A percentile compares a stretch with the other conserved stretches of the same genome.
Conservation (phyloP, 2,797 vertebrate species). For the Tauraco hartlaubi region DNA sequence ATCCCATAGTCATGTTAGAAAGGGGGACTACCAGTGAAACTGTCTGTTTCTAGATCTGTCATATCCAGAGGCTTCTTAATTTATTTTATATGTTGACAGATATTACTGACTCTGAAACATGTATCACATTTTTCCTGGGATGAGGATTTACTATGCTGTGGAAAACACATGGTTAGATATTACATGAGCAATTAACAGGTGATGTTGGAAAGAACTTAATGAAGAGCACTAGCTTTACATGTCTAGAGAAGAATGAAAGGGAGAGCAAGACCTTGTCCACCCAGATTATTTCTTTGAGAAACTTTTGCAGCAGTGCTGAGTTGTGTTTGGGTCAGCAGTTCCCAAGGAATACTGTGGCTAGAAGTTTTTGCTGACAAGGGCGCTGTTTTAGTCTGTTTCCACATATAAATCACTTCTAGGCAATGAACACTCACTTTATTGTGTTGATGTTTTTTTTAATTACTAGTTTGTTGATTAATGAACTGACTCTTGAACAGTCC, state of each 20-base stretch:
- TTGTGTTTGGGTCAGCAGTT: background rate
- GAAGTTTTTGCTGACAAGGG: background rate
- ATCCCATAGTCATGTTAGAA: background rate
- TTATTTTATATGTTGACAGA: background rate
- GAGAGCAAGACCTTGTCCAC: background rate
- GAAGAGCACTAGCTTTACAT: background rate
- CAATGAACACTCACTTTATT: background rate
- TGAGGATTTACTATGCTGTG: background rate
- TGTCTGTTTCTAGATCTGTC: background rate
- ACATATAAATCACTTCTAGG: background rate
- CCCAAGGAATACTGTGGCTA: background rate
- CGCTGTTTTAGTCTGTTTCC: background rate
- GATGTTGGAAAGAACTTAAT: background rate
- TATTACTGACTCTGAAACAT: constrained; percentile 30
- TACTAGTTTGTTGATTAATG: background rate
- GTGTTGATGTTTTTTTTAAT: background rate
- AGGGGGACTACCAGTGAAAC: background rate
- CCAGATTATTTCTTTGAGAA: background rate
- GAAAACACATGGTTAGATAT: constrained; percentile 7
- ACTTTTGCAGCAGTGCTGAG: background rate
- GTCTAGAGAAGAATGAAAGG: background rate
- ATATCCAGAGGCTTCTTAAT: background rate
- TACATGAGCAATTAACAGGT: constrained; percentile 6
- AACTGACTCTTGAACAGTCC: background rate
- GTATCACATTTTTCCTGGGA: constrained; percentile 31